phyloP scores from a whole-genome alignment of 2,113 vertebrate genomes.

The Phyllostomus hastatus region DNA sequence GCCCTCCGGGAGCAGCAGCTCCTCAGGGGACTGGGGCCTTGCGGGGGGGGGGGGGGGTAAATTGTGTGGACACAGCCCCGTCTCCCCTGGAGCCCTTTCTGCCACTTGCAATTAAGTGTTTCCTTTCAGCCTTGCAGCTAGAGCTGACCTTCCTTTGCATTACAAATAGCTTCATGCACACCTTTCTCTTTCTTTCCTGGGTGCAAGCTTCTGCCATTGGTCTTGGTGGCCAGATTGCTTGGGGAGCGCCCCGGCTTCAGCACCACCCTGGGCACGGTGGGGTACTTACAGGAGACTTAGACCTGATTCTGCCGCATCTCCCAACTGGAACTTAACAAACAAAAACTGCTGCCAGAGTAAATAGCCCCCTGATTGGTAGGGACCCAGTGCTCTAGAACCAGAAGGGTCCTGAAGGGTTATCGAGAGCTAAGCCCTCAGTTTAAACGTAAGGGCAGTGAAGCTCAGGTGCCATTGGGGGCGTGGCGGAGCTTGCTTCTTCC shows the following conservation, averaged over 20 bases:
- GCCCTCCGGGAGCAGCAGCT: too few species aligned
- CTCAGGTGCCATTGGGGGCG: not conserved
- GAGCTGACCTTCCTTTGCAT: not conserved
- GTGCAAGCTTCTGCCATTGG: not conserved
- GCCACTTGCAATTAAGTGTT: not conserved
- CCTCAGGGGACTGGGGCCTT: too few species aligned
- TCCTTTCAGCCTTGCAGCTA: not conserved
- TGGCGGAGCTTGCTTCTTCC: not conserved
- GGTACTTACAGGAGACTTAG: not conserved
- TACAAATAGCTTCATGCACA: not conserved
- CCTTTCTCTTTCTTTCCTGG: not conserved
- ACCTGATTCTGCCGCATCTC: not conserved
- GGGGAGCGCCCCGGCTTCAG: too few species aligned
- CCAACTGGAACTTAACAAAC: not conserved
- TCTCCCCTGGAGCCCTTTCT: not conserved
- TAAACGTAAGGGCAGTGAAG: not conserved
- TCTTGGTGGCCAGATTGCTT: not conserved
- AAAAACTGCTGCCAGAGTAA: not conserved
- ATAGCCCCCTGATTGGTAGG: not conserved
- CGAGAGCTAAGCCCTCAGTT: not conserved
- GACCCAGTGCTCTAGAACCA: not conserved
- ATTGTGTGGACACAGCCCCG: too few species aligned
- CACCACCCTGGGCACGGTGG: fast-evolving
- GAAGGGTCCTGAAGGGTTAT: not conserved
- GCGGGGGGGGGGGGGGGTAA: not conserved